Conservation (phyloP, 1,140 invertebrate genomes). For the Lordiphosa stackelbergi region DNA sequence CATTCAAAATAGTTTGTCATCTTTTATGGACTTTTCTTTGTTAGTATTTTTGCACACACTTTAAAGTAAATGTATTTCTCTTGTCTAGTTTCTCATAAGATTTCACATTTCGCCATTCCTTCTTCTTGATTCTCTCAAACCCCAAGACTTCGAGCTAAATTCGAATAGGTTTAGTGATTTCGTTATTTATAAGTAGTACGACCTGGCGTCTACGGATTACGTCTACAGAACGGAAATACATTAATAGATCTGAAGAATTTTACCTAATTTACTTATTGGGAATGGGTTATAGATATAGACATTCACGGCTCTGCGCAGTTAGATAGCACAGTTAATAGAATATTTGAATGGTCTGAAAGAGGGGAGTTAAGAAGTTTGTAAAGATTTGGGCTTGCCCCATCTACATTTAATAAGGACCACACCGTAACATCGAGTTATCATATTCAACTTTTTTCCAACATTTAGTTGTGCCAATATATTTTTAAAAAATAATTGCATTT, state of each 20-base stretch:
- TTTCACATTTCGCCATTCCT: slow-evolving; percentile 10
- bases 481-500: slow-evolving; percentile 59
- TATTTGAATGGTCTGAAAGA: slow-evolving; percentile 10
- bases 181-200: slow-evolving; percentile 19
- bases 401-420: slow-evolving; percentile 28
- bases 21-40: slow-evolving; percentile 28
- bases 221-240: slow-evolving; percentile 18
- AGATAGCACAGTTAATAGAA: slow-evolving; percentile 37
- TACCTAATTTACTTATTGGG: slow-evolving; percentile 46
- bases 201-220: slow-evolving; percentile 28
- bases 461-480: slow-evolving; percentile 54
- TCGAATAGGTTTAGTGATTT: slow-evolving; percentile 20
- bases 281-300: slow-evolving; percentile 45
- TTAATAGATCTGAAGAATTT: slow-evolving; percentile 31
- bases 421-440: slow-evolving; percentile 17
- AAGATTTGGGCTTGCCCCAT: slow-evolving; percentile 17
- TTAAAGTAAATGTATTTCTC: slow-evolving; percentile 37
- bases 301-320: slow-evolving; percentile 42
- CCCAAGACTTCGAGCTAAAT: slow-evolving; percentile 23
- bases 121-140: not conserved
- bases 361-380: not conserved
- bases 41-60: slow-evolving; percentile 28
- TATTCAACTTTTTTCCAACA: slow-evolving; percentile 35
- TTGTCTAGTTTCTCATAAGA: slow-evolving; percentile 49
- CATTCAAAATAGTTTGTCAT: slow-evolving; percentile 45